These are phyloP conservation scores for Ovibos moschatus DNA, from an alignment of 2,113 vertebrate genomes.

Conservation along the genomic window DNA sequence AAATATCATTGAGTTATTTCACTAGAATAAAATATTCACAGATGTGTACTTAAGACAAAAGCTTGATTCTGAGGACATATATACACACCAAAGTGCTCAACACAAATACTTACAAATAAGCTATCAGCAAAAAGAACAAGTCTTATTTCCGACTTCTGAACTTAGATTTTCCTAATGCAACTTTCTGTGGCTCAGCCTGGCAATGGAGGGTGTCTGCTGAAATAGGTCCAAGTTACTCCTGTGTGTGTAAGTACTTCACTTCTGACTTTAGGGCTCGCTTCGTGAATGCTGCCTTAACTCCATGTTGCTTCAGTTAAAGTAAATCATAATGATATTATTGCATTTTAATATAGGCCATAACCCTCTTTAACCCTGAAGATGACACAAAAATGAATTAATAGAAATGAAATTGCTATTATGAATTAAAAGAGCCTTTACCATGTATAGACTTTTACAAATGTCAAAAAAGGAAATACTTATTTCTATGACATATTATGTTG, in stretches of 20 bases:
- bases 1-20: not conserved
- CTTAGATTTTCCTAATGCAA: not conserved
- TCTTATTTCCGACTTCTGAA: not conserved
- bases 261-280: not conserved
- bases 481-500: constrained; percentile 70
- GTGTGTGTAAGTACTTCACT: not conserved
- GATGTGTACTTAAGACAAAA: not conserved
- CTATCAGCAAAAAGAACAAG: not conserved
- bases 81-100: not conserved
- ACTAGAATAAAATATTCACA: constrained; percentile 19
- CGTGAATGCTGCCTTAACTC: not conserved
- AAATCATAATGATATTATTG: not conserved
- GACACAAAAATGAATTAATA: not conserved
- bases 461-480: constrained; percentile 76
- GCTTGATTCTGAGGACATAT: not conserved
- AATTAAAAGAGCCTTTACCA: constrained; percentile 31
- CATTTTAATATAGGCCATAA: not conserved
- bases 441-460: constrained; percentile 64
- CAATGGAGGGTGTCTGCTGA: not conserved
- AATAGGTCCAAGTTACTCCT: not conserved
- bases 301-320: not conserved
- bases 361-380: not conserved
- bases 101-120: not conserved
- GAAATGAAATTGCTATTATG: not conserved
- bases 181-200: not conserved